Evolutionary conservation across 1,140 invertebrate species (phyloP).

Genomic region (Polyergus mexicanus): DNA sequence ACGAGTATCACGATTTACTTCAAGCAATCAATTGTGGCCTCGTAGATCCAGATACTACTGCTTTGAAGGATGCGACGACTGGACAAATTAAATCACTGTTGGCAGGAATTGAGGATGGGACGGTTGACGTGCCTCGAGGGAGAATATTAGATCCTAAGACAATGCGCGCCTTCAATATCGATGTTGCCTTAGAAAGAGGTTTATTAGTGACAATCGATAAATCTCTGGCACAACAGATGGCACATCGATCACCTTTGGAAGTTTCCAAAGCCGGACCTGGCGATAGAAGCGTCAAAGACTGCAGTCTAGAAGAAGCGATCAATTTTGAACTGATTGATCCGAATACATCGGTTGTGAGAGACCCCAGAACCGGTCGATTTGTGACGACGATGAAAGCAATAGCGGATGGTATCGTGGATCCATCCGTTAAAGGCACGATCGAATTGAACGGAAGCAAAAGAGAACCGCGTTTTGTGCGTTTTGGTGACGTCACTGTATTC

Average conservation of each 20-base stretch:
- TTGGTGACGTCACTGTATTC: constrained; percentile 91
- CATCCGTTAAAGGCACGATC: constrained; percentile 89
- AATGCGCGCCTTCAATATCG: constrained; percentile 90
- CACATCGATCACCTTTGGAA: constrained; percentile 72
- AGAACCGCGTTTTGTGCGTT: constrained; percentile 89
- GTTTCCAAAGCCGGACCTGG: constrained; percentile 20
- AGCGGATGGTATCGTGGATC: constrained; percentile 90
- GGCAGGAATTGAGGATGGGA: constrained; percentile 92
- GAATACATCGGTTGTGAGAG: constrained; percentile 91
- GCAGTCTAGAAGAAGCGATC: constrained; percentile 93
- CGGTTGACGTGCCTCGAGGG: constrained; percentile 92
- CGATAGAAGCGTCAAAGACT: constrained; percentile 86
- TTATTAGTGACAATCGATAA: constrained; percentile 91
- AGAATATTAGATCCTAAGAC: constrained; percentile 92
- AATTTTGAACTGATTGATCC: constrained; percentile 92
- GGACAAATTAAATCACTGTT: constrained; percentile 91
- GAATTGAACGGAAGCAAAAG: constrained; percentile 88
- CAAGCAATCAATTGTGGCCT: constrained; percentile 91
- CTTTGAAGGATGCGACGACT: constrained; percentile 91
- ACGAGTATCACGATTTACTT: constrained; percentile 90
- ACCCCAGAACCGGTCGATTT: constrained; percentile 92
- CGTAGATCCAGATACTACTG: constrained; percentile 92
- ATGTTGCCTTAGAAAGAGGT: constrained; percentile 91
- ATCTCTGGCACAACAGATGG: constrained; percentile 87
- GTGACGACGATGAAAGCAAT: constrained; percentile 91